Evolutionary conservation across 2,797 vertebrate genomes (phyloP).

Genomic region (Novumbra hubbsi): DNA sequence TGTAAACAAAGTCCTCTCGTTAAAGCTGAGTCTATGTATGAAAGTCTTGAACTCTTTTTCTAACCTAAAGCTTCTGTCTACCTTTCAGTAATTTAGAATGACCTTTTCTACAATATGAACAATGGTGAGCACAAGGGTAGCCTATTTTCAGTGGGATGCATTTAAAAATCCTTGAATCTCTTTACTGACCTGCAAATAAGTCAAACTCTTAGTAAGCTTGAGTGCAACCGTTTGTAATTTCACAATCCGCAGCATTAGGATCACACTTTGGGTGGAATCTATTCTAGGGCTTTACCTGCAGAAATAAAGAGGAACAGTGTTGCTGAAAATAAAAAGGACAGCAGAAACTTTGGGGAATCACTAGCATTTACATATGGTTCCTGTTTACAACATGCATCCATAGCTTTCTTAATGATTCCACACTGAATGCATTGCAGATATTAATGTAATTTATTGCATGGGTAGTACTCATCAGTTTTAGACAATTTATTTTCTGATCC

Average conservation of each 20-base stretch:
- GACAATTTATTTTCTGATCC: neutral
- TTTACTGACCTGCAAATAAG: conserved; percentile 33
- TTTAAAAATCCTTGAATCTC: conserved; percentile 36
- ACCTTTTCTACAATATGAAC: conserved; percentile 15
- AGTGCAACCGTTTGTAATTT: conserved; percentile 3
- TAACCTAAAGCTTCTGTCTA: neutral
- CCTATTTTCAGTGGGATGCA: conserved; percentile 19
- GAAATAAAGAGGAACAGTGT: conserved; percentile 36
- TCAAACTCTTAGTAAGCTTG: conserved; percentile 18
- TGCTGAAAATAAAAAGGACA: conserved; percentile 58
- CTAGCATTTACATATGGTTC: conserved; percentile 52
- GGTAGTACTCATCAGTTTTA: neutral
- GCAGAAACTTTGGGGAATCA: conserved; percentile 56
- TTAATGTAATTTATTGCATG: neutral
- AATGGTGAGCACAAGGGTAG: conserved; percentile 23
- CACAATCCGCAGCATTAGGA: conserved; percentile 42
- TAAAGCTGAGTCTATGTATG: neutral
- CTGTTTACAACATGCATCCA: conserved; percentile 50
- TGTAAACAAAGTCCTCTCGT: neutral
- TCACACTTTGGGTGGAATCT: conserved; percentile 32
- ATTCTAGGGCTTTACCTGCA: conserved; percentile 38
- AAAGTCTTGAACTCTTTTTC: neutral
- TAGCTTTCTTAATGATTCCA: conserved; percentile 47
- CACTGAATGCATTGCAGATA: conserved; percentile 32
- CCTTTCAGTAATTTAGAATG: neutral